phyloP scores from a whole-genome alignment of 2,888 invertebrate genomes.

The Boloria selene region DNA sequence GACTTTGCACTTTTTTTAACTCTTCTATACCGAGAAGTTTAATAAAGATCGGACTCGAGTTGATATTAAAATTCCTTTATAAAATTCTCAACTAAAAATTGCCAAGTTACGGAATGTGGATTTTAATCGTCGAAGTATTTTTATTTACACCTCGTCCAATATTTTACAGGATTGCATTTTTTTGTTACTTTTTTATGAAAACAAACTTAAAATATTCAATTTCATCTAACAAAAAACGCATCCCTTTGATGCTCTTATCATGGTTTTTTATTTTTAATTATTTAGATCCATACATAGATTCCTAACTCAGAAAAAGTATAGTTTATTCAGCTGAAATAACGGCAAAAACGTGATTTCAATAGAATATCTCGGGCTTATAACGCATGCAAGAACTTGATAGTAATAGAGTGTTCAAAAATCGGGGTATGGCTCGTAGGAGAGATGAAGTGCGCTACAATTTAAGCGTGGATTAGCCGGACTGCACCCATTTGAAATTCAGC shows the following conservation, averaged over 20 bases:
- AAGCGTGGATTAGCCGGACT: constrained; percentile 40
- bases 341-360: background rate
- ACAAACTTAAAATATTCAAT: background rate
- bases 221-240: background rate
- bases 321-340: too few species aligned
- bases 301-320: too few species aligned
- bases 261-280: too few species aligned
- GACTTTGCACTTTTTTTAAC: constrained; percentile 52
- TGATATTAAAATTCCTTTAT: constrained; percentile 74
- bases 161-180: constrained; percentile 3
- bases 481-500: constrained; percentile 44
- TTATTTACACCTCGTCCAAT: constrained; percentile 27
- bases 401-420: constrained; percentile 25
- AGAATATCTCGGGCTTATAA: background rate
- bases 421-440: constrained; percentile 11
- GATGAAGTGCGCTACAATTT: constrained; percentile 31
- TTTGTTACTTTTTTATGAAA: background rate
- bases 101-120: constrained; percentile 22
- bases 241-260: too few species aligned
- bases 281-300: too few species aligned
- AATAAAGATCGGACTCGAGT: constrained; percentile 65
- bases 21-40: constrained; percentile 56
- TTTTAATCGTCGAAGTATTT: constrained; percentile 22
- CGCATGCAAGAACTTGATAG: constrained; percentile 17
- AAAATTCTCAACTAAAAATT: constrained; percentile 37